Evolutionary conservation across 2,113 vertebrate genomes (phyloP), one percentile per base, ranked within the genome.

Genomic region (Passer montanus): DNA sequence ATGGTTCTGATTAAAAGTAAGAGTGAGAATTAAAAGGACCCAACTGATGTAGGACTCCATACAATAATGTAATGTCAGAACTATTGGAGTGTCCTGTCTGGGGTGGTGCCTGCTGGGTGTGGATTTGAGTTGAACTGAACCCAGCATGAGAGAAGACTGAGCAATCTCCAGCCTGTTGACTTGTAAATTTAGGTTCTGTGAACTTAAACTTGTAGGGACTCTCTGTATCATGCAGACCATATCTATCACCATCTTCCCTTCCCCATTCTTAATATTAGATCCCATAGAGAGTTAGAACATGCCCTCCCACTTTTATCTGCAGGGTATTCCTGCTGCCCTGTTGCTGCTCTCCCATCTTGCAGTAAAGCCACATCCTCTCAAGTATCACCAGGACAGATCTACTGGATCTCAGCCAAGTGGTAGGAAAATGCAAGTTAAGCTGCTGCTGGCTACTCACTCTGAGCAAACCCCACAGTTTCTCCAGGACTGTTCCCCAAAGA

Each of bases 1-100:
- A 84, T 80, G 37, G 26, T 68, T 95, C 95, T 89, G 89, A 78
- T 93, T 91, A 87, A 97, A 96, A 97, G 87, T 77, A 80, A 39
- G 30, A 62, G 58, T 68, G 63, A 87, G 86, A 96, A 89, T 28
- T 62, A n/a, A 91, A 94, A 82, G 49, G 73, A 91, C 59, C 41
- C 60, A 66, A 62, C 58, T 7, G 6, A 89, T 74, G 39, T 5
- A 20, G 79, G 94, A 87, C 53, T 74, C 70, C 50, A 21, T 41
- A 59, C 15, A 84, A 60, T 81, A 78, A 94, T 8, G 52, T 67
- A 39, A 67, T 28, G 47, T 28, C 8, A 27, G 89, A 77, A 86
- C 55, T 81, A 56, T 52, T 93, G 76, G 96, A 94, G 89, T 94
- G 85, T 90, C 95, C 86, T 79, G 94, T 81, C 68, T 92, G 69